A percentile compares a stretch with the other conserved stretches of the same genome.
phyloP scores from a whole-genome alignment of 1,140 invertebrate genomes.

The Eumeta japonica region DNA sequence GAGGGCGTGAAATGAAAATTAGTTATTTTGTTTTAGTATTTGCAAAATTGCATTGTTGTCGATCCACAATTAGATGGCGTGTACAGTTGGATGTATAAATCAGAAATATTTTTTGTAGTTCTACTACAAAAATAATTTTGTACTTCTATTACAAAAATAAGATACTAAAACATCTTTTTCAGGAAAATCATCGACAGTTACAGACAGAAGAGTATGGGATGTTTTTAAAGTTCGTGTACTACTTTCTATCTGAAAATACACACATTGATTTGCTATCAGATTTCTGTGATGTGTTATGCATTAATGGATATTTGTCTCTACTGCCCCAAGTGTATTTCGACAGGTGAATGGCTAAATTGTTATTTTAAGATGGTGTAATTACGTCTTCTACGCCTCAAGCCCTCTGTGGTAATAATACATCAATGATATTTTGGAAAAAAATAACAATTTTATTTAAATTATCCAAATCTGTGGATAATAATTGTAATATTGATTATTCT shows the following conservation, averaged over 20 bases:
- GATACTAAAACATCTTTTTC: too few relatives aligned
- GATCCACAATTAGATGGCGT: too few relatives aligned
- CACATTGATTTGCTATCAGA: conserved; percentile 17
- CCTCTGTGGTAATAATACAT: background rate
- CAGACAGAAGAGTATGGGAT: conserved; percentile 32
- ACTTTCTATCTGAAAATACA: conserved; percentile 22
- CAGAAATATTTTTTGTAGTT: too few relatives aligned
- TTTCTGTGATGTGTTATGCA: conserved; percentile 34
- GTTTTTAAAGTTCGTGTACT: conserved; percentile 33
- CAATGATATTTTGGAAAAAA: background rate
- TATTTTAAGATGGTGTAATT: background rate
- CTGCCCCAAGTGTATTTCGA: conserved; percentile 33
- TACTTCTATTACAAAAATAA: too few relatives aligned
- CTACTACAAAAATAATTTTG: too few relatives aligned
- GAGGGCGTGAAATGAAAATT: too few relatives aligned
- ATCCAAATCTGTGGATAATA: background rate
- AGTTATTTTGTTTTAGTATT: too few relatives aligned
- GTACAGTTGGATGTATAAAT: too few relatives aligned
- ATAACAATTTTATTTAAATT: background rate
- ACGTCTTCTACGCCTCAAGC: too few relatives aligned
- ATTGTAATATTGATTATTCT: background rate
- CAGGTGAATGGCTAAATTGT: conserved; percentile 21
- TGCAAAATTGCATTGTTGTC: too few relatives aligned
- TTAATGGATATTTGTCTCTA: conserved; percentile 31
- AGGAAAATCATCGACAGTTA: conserved; percentile 35